Evolutionary conservation across 2,888 invertebrate species (phyloP).

Genomic region (Ophioninae sp.): DNA sequence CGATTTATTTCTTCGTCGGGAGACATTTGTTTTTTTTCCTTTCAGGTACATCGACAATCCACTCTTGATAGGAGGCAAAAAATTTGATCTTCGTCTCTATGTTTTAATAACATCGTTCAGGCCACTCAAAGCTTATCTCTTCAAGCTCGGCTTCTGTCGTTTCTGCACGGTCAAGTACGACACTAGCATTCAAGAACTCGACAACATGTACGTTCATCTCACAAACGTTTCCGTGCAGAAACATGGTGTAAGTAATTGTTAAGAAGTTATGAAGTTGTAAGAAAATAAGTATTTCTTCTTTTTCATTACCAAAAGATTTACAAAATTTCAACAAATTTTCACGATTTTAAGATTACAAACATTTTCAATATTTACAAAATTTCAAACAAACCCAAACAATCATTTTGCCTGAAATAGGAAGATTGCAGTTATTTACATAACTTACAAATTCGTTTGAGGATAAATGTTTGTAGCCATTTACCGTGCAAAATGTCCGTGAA

Average conservation of each 20-base stretch:
- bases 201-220: constrained; percentile 96
- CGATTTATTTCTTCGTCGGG: background rate
- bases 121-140: constrained; percentile 95
- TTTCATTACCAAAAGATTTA: background rate
- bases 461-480: background rate
- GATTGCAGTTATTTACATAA: background rate
- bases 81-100: constrained; percentile 96
- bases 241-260: constrained; percentile 87
- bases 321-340: no score
- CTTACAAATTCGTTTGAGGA: background rate
- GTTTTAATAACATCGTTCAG: constrained; percentile 96
- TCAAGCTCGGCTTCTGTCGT: constrained; percentile 95
- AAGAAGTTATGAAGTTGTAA: background rate
- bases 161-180: constrained; percentile 98
- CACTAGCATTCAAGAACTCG: constrained; percentile 91
- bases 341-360: no score
- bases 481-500: no score
- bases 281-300: background rate
- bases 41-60: constrained; percentile 95
- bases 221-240: constrained; percentile 99
- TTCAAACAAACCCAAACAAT: no score
- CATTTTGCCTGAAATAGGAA: no score
- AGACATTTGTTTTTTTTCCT: no score
- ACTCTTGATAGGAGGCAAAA: constrained; percentile 96
- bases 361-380: background rate